Percentiles rank a stretch among this genome's conserved stretches.
phyloP scores from a whole-genome alignment of 2,888 invertebrate species.

The Catocala sponsa region DNA sequence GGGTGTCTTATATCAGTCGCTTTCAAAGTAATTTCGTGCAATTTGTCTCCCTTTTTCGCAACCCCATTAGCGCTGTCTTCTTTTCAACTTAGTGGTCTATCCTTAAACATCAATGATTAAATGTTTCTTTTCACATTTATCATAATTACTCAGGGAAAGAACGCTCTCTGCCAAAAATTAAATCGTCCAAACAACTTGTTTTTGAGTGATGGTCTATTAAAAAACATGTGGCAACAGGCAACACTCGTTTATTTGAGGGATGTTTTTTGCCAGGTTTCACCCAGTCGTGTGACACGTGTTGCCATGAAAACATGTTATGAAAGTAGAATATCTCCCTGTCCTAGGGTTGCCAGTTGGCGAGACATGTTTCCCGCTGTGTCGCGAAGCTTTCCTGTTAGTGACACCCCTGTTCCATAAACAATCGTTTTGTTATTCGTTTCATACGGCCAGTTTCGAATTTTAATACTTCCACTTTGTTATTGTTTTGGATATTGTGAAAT shows the following conservation, averaged over 20 bases:
- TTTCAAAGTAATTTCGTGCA: slow-evolving; percentile 35
- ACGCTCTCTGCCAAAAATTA: slow-evolving; percentile 26
- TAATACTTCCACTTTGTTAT: slow-evolving; percentile 30
- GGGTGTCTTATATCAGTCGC: slow-evolving; percentile 19
- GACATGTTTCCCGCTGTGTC: slow-evolving; percentile 58
- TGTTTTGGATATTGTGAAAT: slow-evolving; percentile 20
- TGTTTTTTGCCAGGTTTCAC: slow-evolving; percentile 55
- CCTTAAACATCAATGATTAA: slow-evolving; percentile 51
- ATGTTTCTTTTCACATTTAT: slow-evolving; percentile 40
- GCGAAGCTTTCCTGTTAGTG: slow-evolving; percentile 63
- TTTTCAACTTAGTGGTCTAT: slow-evolving; percentile 35
- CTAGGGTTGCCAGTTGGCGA: slow-evolving; percentile 58
- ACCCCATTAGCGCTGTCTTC: slow-evolving; percentile 48
- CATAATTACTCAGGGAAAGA: slow-evolving; percentile 37
- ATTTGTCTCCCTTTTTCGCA: slow-evolving; percentile 42
- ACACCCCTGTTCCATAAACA: slow-evolving; percentile 72
- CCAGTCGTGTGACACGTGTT: slow-evolving; percentile 66
- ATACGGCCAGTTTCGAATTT: slow-evolving; percentile 48
- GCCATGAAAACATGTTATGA: slow-evolving; percentile 65
- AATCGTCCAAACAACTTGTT: slow-evolving; percentile 13
- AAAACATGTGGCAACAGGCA: slow-evolving; percentile 35
- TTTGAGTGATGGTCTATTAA: slow-evolving; percentile 52
- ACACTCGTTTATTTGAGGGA: slow-evolving; percentile 38
- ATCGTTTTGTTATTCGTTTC: slow-evolving; percentile 59
- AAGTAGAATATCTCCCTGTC: slow-evolving; percentile 55